These are phyloP conservation scores for Notechis scutatus DNA, from an alignment of 2,113 vertebrate genomes.

Conservation along the genomic window DNA sequence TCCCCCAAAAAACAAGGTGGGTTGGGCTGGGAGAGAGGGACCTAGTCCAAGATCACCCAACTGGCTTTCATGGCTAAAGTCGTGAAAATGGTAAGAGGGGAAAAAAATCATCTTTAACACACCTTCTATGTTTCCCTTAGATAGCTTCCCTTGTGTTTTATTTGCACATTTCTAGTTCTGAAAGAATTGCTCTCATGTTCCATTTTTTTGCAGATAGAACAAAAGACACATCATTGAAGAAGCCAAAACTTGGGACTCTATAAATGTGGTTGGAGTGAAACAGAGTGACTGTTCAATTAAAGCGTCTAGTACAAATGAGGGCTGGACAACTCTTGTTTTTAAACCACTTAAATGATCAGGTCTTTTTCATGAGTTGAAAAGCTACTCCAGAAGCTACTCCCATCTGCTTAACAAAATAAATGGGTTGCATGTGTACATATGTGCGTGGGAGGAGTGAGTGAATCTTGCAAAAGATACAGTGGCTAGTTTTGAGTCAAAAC, in stretches of 20 bases:
- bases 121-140: not conserved
- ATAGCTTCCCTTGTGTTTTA: not conserved
- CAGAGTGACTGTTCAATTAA: not conserved
- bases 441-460: not conserved
- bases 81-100: not conserved
- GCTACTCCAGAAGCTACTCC: not conserved
- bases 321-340: not conserved
- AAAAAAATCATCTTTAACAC: not conserved
- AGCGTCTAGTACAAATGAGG: not conserved
- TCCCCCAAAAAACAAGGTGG: not conserved
- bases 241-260: not conserved
- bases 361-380: not conserved
- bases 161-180: not conserved
- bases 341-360: not conserved
- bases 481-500: not conserved
- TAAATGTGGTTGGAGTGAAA: not conserved
- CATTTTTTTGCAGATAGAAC: not conserved
- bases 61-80: not conserved
- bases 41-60: not conserved
- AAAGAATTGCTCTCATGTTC: not conserved
- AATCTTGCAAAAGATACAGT: not conserved
- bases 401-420: not conserved
- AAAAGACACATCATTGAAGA: not conserved
- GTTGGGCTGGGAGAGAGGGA: not conserved
- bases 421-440: not conserved